Evolutionary conservation across 2,113 vertebrate genomes (phyloP), one percentile per base, ranked within the genome.

Genomic region (Pao palembangensis): DNA sequence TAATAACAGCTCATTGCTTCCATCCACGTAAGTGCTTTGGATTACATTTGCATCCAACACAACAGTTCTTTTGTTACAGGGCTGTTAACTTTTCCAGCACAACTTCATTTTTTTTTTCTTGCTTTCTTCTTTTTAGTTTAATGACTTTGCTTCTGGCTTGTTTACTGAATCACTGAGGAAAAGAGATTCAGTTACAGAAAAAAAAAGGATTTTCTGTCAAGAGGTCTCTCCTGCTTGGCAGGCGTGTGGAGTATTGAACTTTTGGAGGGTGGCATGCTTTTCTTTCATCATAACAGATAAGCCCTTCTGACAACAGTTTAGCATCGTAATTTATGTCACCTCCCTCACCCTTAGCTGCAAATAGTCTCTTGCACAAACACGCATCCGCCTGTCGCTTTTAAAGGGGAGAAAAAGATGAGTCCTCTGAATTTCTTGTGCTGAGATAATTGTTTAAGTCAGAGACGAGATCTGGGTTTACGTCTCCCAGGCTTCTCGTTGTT

Each of bases 1-100:
- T 80, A 87, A 83, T 78, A 76, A 70, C 80, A 66, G 62, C 76
- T 78, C 81, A 88, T 87, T 85, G 79, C 81, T 85, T 85, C 79
- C 81, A 81, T 85, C 78, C 73, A 54, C 75, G 62, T 55, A 72
- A 63, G 67, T 76, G 71, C 46, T 41, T 46, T 21, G 78, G 61
- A 66, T 75, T 62, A 53, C 67, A 55, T 80, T 83, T 69, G 67
- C 56, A 44, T 84, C 57, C 83, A 72, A 79, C 78, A 79, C 80
- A 88, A 79, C 78, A 77, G 56, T 69, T 78, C 76, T 77, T 82
- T 86, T 87, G 84, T 85, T 87, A 86, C 61, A 50, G 8, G 61
- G 77, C 77, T 86, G 83, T 86, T 79, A 85, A 87, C 69, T 86
- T 88, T 87, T 85, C 75, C 79, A 77, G 67, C 57, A 67, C n/a